Evolutionary conservation across 2,797 vertebrate species (phyloP), one percentile per base, ranked within the genome.

Genomic region (Dipus sagitta): DNA sequence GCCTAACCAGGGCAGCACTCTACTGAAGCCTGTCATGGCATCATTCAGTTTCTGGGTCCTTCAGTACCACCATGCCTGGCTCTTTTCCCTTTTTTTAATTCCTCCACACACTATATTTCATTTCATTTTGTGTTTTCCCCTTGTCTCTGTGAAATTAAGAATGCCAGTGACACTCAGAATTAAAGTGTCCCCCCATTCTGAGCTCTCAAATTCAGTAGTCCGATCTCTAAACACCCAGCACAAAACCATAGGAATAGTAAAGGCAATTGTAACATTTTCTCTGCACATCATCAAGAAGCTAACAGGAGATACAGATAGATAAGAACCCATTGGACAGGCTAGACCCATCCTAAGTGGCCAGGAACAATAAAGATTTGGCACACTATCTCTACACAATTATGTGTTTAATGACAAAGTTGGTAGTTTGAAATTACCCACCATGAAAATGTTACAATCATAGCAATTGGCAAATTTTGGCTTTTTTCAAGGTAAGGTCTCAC

Each of bases 91-190:
- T 23, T 30, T 30, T 38, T 72, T 17, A 28, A 60, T 12, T 10
- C 72, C 38, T 38, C 38, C 38, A 38, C 38, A 6, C 38, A 3
- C 38, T 38, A 6, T 38, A 38, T 38, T 38, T 38, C 38, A 38
- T 38, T 38, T 38, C 38, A 38, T 38, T 38, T 38, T 38, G 38
- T 38, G 38, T 38, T 38, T 38, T 38, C 38, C 38, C 38, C 38
- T 38, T 38, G 38, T 77, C n/a, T n/a, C 79, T 80, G 24, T 89
- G 38, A 94, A 80, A 91, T 93, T 72, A 79, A 85, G 34, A 26
- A 24, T 71, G 47, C 24, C 38, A 26, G 3, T 12, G 0, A 21
- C 18, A 65, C 54, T 88, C 71, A 52, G 68, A 34, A 74, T 90
- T 64, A 90, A 88, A 8, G 87, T 86, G 77, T n/a, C 88, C 62